Evolutionary conservation across 2,797 vertebrate genomes (phyloP).

Genomic region (Lagorchestes hirsutus): DNA sequence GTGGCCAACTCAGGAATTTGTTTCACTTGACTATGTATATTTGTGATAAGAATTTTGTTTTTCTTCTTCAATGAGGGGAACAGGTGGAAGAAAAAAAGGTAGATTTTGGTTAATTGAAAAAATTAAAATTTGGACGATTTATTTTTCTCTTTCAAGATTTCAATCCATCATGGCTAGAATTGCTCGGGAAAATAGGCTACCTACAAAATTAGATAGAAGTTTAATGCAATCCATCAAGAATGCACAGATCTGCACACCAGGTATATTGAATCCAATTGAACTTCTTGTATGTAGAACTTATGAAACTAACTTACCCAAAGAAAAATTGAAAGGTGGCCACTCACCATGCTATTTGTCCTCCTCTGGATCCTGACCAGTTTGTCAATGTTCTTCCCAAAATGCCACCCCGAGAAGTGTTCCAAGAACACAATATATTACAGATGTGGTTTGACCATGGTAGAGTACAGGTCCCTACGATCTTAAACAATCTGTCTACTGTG

Average conservation of each 20-base stretch:
- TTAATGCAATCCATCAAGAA: background rate
- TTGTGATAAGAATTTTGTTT: background rate
- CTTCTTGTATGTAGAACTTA: conserved; percentile 25
- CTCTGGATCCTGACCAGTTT: background rate
- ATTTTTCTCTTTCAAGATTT: conserved; percentile 53
- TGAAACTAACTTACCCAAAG: conserved; percentile 15
- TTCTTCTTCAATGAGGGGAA: background rate
- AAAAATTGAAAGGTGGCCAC: background rate
- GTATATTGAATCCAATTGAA: conserved; percentile 57
- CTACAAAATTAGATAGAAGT: background rate
- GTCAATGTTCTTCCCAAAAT: background rate
- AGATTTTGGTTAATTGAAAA: background rate
- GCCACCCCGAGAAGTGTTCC: background rate
- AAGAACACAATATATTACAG: background rate
- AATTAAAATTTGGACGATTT: background rate
- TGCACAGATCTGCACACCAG: background rate
- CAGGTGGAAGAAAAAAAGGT: background rate
- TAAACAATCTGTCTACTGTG: background rate
- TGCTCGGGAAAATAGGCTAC: conserved; percentile 5
- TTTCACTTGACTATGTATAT: background rate
- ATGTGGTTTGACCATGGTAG: background rate
- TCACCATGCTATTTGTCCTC: background rate
- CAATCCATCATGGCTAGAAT: background rate
- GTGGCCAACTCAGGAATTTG: background rate
- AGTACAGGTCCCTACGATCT: background rate